A percentile compares a stretch with the other conserved stretches of the same genome.
Evolutionary conservation across 1,140 invertebrate genomes (phyloP).

Genomic region (Scylla paramamosain): DNA sequence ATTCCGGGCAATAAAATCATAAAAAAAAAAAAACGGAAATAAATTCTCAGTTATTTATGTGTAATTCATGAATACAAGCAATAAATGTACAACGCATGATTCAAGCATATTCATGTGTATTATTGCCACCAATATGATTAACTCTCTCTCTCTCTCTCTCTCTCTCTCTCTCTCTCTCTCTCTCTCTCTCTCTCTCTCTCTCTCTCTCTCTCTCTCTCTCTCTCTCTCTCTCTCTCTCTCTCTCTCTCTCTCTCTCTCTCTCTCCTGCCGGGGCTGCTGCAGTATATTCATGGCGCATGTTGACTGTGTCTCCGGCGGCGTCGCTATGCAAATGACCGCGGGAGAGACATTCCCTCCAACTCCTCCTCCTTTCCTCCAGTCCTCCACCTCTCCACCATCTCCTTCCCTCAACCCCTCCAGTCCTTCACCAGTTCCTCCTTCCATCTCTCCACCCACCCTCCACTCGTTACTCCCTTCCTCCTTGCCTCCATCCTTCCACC

Average conservation of each 20-base stretch:
- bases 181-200: constrained; percentile 26
- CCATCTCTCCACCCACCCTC: background rate
- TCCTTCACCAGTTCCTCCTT: background rate
- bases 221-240: constrained; percentile 30
- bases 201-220: constrained; percentile 12
- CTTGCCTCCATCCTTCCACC: background rate
- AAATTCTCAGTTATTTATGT: constrained; percentile 13
- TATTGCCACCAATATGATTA: too few relatives aligned
- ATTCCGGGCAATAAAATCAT: background rate
- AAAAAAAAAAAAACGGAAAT: background rate
- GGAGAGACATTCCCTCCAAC: background rate
- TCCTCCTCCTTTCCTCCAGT: background rate
- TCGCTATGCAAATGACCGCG: background rate
- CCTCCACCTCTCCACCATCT: background rate
- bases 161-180: constrained; percentile 58
- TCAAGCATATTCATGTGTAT: background rate
- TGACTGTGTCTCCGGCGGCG: background rate
- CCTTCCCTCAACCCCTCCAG: background rate
- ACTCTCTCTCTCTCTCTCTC: constrained; percentile 60
- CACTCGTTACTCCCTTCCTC: background rate
- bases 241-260: constrained; percentile 27
- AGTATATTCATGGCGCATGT: constrained; percentile 13
- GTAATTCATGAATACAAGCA: background rate
- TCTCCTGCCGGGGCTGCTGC: background rate
- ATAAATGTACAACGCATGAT: background rate